Percentiles rank a stretch among this genome's conserved stretches.
phyloP scores from a whole-genome alignment of 92 coral and sea anemone species.

The Phenganax subtilis region DNA sequence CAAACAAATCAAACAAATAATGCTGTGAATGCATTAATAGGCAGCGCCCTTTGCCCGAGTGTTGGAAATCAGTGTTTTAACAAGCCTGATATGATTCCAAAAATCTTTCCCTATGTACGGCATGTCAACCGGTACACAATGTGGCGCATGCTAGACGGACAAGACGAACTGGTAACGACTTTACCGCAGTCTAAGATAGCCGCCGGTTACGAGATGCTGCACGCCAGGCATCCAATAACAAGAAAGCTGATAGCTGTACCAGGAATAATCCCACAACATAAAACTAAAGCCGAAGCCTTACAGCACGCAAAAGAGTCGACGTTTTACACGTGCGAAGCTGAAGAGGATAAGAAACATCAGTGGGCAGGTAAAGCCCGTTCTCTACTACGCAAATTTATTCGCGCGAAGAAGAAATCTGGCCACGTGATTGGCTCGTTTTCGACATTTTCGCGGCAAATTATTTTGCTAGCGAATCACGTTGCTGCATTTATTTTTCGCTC shows the following conservation, averaged over 20 bases:
- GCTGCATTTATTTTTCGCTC: no score
- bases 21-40: slow-evolving; percentile 3
- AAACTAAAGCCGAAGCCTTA: slow-evolving; percentile 47
- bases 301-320: slow-evolving; percentile 7
- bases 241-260: slow-evolving; percentile 51
- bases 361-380: slow-evolving; percentile 59
- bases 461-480: no score
- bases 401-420: no score
- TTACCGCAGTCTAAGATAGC: slow-evolving; percentile 62
- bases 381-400: no score
- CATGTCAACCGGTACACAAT: slow-evolving; percentile 48
- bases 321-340: slow-evolving; percentile 63
- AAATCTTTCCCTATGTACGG: slow-evolving; percentile 44
- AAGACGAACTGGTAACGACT: slow-evolving; percentile 62
- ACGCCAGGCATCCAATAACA: slow-evolving; percentile 29
- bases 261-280: slow-evolving; percentile 53
- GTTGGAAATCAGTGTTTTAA: slow-evolving; percentile 41
- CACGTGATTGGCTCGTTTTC: no score
- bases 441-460: no score
- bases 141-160: slow-evolving; percentile 47
- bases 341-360: slow-evolving; percentile 44
- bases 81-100: background rate
- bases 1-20: background rate
- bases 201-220: slow-evolving; percentile 64
- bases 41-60: slow-evolving; percentile 48